Percentiles rank a stretch among this genome's conserved stretches.
These are phyloP conservation scores for Leptopilina clavipes DNA, from an alignment of 1,140 invertebrate species.

Conservation along the genomic window DNA sequence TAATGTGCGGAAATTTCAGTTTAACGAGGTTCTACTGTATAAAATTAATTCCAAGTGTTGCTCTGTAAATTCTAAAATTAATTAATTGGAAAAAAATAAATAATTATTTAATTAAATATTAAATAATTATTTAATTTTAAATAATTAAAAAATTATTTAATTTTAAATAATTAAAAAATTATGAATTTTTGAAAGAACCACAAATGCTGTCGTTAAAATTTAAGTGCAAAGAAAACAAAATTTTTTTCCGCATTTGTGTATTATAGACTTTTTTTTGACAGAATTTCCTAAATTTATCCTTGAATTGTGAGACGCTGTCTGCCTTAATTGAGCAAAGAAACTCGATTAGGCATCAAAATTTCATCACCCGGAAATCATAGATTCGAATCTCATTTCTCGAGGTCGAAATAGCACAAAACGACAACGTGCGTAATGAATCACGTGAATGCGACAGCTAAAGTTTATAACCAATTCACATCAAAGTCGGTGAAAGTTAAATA, in stretches of 20 bases:
- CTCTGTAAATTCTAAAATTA: too few relatives aligned
- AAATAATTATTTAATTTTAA: too few relatives aligned
- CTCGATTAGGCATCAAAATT: slow-evolving; percentile 22
- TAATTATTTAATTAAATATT: too few relatives aligned
- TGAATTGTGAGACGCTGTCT: slow-evolving; percentile 5
- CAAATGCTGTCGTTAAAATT: too few relatives aligned
- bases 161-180: too few relatives aligned
- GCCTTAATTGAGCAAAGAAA: slow-evolving; percentile 13
- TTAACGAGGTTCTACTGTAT: too few relatives aligned
- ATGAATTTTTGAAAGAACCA: too few relatives aligned
- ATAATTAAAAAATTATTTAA: too few relatives aligned
- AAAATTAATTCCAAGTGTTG: too few relatives aligned
- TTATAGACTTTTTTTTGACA: not conserved
- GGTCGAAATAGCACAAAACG: slow-evolving; percentile 17
- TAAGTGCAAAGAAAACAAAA: too few relatives aligned
- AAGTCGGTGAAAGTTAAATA: slow-evolving; percentile 6
- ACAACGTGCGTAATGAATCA: slow-evolving; percentile 31
- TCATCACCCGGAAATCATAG: slow-evolving; percentile 22
- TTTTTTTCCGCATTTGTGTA: not conserved
- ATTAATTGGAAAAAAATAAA: too few relatives aligned
- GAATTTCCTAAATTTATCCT: not conserved
- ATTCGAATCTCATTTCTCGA: slow-evolving; percentile 26
- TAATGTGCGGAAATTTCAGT: too few relatives aligned
- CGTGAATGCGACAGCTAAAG: slow-evolving; percentile 25
- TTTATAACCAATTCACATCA: slow-evolving; percentile 25